Conservation (phyloP, 2,888 invertebrate genomes). For the Ectropis crepuscularia region DNA sequence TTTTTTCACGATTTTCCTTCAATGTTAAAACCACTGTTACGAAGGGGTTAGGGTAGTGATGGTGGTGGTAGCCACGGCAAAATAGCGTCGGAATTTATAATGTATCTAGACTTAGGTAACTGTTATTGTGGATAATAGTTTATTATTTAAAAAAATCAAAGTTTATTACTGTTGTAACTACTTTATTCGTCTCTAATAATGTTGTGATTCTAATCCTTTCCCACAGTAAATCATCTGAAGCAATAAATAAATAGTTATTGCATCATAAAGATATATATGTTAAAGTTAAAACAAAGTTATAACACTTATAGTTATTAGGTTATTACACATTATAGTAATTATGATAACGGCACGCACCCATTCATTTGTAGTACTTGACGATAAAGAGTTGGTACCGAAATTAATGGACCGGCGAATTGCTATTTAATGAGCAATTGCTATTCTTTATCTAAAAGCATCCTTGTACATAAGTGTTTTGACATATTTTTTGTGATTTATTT, state of each 20-base stretch:
- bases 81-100: too few relatives aligned
- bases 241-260: slow-evolving; percentile 43
- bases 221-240: slow-evolving; percentile 53
- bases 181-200: neutral
- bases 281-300: slow-evolving; percentile 42
- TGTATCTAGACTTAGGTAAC: too few relatives aligned
- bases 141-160: too few relatives aligned
- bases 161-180: neutral
- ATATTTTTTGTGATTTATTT: neutral
- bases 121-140: too few relatives aligned
- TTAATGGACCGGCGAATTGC: slow-evolving; percentile 45
- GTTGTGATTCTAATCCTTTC: slow-evolving; percentile 19
- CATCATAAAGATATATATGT: slow-evolving; percentile 49
- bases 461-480: slow-evolving; percentile 8
- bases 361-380: slow-evolving; percentile 37
- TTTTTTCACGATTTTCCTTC: too few relatives aligned
- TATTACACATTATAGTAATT: slow-evolving; percentile 41
- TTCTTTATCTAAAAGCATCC: slow-evolving; percentile 5
- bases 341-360: slow-evolving; percentile 52
- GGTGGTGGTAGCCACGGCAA: too few relatives aligned
- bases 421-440: slow-evolving; percentile 46
- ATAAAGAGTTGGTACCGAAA: slow-evolving; percentile 42
- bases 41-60: too few relatives aligned
- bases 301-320: slow-evolving; percentile 35
- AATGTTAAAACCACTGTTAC: too few relatives aligned